phyloP scores from a whole-genome alignment of 64 coral and sea anemone genomes.

The Montipora sp. region DNA sequence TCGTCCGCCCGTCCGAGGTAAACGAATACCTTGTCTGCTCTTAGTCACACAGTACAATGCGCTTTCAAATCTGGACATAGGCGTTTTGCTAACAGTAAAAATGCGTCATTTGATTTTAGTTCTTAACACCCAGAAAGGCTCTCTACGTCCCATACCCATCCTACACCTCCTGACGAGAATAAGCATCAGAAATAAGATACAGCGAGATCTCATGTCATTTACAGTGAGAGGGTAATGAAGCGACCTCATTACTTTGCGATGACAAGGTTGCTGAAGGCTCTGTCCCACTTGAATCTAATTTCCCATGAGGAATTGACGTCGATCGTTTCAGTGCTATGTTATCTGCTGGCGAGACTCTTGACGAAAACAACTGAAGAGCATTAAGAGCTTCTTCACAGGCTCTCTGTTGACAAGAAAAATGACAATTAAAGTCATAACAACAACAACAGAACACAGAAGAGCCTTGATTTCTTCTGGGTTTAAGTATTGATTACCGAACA shows the following conservation, averaged over 20 bases:
- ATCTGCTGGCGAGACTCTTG: slow-evolving; percentile 4
- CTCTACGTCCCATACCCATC: too few species aligned
- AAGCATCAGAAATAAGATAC: background rate
- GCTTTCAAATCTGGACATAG: too few species aligned
- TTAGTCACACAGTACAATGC: too few species aligned
- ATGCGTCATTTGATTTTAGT: too few species aligned
- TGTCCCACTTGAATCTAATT: slow-evolving; percentile 20
- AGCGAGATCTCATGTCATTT: background rate
- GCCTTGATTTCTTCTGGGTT: too few species aligned
- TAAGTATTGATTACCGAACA: too few species aligned
- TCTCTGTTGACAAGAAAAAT: slow-evolving; percentile 28
- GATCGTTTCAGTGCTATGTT: slow-evolving; percentile 57
- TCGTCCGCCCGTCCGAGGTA: too few species aligned
- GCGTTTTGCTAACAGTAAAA: too few species aligned
- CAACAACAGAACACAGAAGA: too few species aligned
- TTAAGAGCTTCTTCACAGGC: slow-evolving; percentile 71
- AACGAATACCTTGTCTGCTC: too few species aligned
- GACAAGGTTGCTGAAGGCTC: background rate
- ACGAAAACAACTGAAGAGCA: slow-evolving; percentile 37
- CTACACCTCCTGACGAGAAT: background rate
- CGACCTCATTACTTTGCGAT: background rate
- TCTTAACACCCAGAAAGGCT: too few species aligned
- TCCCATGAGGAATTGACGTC: slow-evolving; percentile 46
- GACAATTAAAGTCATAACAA: background rate
- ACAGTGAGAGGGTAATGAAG: background rate